Evolutionary conservation across 2,797 vertebrate genomes (phyloP).

Genomic region (Sarcophilus harrisii): DNA sequence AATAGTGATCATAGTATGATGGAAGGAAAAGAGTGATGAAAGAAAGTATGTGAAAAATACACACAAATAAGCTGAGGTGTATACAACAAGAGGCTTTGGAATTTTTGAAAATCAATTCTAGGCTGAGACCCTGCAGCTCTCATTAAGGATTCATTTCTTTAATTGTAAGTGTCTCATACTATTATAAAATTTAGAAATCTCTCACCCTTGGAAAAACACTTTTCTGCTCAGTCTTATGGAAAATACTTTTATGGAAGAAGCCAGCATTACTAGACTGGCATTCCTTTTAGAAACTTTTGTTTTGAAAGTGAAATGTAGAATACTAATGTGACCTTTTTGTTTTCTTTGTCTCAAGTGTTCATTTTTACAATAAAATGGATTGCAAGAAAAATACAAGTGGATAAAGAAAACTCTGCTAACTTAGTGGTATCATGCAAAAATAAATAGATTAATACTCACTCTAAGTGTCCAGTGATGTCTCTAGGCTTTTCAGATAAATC

Average conservation of each 20-base stretch:
- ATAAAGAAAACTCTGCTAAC: constrained; percentile 43
- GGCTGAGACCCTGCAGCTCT: no score
- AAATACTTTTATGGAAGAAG: background rate
- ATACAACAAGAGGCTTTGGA: background rate
- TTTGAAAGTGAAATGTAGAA: constrained; percentile 51
- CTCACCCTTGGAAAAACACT: background rate
- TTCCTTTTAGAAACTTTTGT: constrained; percentile 54
- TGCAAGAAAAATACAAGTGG: constrained; percentile 64
- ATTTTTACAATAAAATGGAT: constrained; percentile 69
- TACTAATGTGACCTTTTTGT: constrained; percentile 44
- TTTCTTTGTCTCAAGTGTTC: constrained; percentile 49
- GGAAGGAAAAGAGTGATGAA: background rate
- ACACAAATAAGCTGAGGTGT: background rate
- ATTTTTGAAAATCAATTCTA: background rate
- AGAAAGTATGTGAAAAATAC: background rate
- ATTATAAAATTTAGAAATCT: background rate
- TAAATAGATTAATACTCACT: constrained; percentile 45
- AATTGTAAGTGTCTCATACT: background rate
- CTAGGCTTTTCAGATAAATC: background rate
- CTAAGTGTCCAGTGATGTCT: background rate
- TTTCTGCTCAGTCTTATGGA: background rate
- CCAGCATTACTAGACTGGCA: background rate
- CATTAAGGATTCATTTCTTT: no score
- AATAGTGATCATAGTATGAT: background rate
- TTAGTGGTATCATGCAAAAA: constrained; percentile 57